Evolutionary conservation across 2,888 invertebrate genomes (phyloP).

Genomic region (Hypena proboscidalis): DNA sequence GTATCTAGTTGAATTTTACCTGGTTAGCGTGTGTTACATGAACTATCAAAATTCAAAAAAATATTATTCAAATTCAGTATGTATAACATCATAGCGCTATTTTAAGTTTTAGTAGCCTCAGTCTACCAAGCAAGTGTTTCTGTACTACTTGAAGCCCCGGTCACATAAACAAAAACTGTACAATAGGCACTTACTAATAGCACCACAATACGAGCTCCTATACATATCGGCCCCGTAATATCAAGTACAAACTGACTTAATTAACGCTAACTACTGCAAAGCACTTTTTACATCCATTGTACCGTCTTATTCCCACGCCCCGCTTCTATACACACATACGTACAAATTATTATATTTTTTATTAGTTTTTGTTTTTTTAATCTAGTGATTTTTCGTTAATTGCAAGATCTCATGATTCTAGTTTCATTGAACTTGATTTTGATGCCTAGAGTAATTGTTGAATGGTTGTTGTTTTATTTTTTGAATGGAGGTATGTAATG

Average conservation of each 20-base stretch:
- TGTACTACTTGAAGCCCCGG: no score
- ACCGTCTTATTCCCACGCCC: constrained; percentile 60
- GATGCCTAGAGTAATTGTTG: background rate
- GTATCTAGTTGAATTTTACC: no score
- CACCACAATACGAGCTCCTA: constrained; percentile 8
- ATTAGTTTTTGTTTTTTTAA: constrained; percentile 37
- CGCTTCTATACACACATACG: constrained; percentile 27
- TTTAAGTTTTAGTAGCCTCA: no score
- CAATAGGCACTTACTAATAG: constrained; percentile 5
- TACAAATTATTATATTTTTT: constrained; percentile 36
- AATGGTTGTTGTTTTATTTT: background rate
- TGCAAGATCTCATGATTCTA: constrained; percentile 31
- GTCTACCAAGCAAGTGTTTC: no score
- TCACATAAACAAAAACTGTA: background rate
- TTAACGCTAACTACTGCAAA: constrained; percentile 63
- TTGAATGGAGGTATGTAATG: no score
- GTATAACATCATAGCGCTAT: no score
- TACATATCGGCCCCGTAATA: constrained; percentile 26
- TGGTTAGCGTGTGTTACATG: no score
- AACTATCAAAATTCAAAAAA: no score
- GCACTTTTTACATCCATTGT: constrained; percentile 64
- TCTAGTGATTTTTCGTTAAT: constrained; percentile 36
- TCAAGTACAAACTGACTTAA: constrained; percentile 52
- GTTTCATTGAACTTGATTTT: constrained; percentile 36
- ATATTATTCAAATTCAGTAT: no score